Percentiles rank a stretch among this genome's conserved stretches.
phyloP scores from a whole-genome alignment of 1,140 invertebrate genomes.

The Magallana gigas region DNA sequence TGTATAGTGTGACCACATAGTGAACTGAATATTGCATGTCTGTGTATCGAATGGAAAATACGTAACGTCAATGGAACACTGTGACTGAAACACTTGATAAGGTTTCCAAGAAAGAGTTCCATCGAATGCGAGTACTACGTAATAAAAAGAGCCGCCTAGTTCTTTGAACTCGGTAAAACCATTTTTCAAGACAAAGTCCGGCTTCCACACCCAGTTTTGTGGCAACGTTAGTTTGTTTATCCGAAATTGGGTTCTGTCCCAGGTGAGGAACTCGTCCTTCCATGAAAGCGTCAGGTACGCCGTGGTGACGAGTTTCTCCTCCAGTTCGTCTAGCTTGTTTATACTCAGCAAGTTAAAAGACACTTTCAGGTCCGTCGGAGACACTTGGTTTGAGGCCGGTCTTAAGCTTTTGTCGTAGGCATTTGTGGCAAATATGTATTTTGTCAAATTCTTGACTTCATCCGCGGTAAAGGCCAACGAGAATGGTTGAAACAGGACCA shows the following conservation, averaged over 20 bases:
- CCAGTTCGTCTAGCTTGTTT: conserved; percentile 42
- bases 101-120: conserved; percentile 53
- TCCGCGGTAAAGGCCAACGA: not conserved
- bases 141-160: conserved; percentile 18
- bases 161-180: not conserved
- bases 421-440: not conserved
- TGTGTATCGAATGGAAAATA: conserved; percentile 59
- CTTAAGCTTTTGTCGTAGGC: conserved; percentile 47
- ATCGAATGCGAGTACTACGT: conserved; percentile 3
- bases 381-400: conserved; percentile 14
- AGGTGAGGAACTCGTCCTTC: conserved; percentile 52
- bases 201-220: conserved; percentile 54
- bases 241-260: conserved; percentile 39
- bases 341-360: conserved; percentile 46
- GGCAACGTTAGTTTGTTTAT: conserved; percentile 31
- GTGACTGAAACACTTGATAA: conserved; percentile 47
- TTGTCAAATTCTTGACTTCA: not conserved
- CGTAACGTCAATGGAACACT: conserved; percentile 30
- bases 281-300: conserved; percentile 48
- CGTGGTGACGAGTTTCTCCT: conserved; percentile 46
- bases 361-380: not conserved
- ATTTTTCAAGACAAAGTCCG: not conserved
- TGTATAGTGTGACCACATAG: conserved; percentile 39
- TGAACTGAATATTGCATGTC: conserved; percentile 35
- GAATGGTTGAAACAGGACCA: no score